These are phyloP conservation scores for Equus przewalskii DNA, from an alignment of 2,113 vertebrate species.

Conservation along the genomic window DNA sequence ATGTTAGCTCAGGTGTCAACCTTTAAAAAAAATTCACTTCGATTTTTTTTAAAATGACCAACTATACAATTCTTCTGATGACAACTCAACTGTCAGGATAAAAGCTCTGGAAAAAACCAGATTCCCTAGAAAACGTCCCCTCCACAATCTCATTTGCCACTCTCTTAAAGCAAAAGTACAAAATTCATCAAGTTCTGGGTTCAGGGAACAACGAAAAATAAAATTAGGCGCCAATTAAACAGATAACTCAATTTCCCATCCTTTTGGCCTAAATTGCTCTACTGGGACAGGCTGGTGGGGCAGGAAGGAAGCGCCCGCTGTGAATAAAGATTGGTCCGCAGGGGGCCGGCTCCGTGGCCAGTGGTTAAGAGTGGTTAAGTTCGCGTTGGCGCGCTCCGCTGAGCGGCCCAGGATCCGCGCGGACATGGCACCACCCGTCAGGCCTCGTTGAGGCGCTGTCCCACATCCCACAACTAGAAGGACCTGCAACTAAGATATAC, in stretches of 20 bases:
- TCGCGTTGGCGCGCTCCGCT: no score
- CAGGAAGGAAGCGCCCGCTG: not conserved
- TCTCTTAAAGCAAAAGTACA: not conserved
- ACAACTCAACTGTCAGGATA: not conserved
- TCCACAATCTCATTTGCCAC: not conserved
- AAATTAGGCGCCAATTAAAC: not conserved
- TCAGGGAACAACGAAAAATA: not conserved
- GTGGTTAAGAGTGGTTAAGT: no score
- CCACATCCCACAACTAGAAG: no score
- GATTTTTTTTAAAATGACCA: not conserved
- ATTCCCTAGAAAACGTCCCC: not conserved
- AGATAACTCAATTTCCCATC: not conserved
- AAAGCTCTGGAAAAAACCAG: not conserved
- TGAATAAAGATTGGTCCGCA: not conserved
- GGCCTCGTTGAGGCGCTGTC: no score
- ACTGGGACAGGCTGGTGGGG: no score
- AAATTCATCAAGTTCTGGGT: not conserved
- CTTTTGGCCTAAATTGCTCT: not conserved
- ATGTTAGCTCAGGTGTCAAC: no score
- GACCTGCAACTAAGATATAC: no score
- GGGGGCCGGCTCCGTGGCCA: no score
- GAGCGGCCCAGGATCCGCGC: no score
- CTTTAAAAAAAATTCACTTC: not conserved
- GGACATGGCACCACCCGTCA: no score
- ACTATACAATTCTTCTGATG: not conserved